Evolutionary conservation across 2,888 invertebrate genomes (phyloP), one percentile per base, ranked within the genome.

Genomic region (Hofmannophila pseudospretella): DNA sequence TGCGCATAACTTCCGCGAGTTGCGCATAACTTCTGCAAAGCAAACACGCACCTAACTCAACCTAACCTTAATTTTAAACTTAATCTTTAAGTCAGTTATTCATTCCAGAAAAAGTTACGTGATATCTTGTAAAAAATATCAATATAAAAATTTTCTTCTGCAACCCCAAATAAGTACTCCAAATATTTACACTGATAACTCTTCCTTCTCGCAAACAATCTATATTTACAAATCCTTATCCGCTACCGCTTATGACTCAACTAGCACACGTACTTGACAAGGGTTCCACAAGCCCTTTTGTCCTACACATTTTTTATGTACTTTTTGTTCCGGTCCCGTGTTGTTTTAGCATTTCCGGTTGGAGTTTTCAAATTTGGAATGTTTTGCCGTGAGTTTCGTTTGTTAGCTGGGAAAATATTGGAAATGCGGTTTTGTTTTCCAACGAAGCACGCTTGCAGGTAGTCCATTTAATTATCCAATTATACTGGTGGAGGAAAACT

Each of bases 271-370:
- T 36, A 49, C 54, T 62, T 73, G 71, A 73, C 63, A 60, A 66
- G 71, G 72, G 71, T 69, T 57, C 41, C 52, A 46, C 47, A 42
- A 23, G 39, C 34, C 49, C 60, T 56, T 67, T 71, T 72, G 68
- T 73, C 72, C 67, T 62, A 65, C 62, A 63, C 55, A 50, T 51
- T 71, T 70, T 68, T 65, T 67, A 26, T 36, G 22, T 33, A 28
- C 36, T 36, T 36, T n/a, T 22, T 49, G 26, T 38, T 28, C 22
- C 31, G 31, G 27, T 38, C 36, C 33, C 9, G 27, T 36, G 38
- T 42, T 44, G 39, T 16, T 16, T 16, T 5, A 16, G 3, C 16
- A 5, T 5, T 16, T 16, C 16, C 16, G 16, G 16, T 4, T 5
- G 5, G 16, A 16, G 49, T 45, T 42, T 51, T 43, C 47, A 5